Evolutionary conservation across 2,113 vertebrate genomes (phyloP).

Genomic region (Eudyptes chrysolophus): DNA sequence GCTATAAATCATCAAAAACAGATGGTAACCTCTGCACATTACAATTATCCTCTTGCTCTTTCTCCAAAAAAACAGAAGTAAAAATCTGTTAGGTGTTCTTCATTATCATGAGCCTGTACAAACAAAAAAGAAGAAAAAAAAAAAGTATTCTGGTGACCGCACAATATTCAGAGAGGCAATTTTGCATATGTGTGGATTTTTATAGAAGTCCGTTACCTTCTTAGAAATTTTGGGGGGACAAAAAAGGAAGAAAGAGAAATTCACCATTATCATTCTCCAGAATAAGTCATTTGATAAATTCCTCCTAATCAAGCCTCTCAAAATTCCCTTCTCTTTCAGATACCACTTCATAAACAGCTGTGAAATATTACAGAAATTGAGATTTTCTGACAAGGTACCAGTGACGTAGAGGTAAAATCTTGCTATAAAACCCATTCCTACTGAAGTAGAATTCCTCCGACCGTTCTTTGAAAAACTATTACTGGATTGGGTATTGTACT

Average conservation of each 20-base stretch:
- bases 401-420: not conserved
- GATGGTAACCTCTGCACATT: rapidly evolving
- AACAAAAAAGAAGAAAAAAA: not conserved
- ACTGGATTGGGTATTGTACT: not conserved
- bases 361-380: not conserved
- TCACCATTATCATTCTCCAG: not conserved
- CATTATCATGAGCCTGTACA: not conserved
- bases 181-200: not conserved
- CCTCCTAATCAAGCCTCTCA: not conserved
- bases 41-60: not conserved
- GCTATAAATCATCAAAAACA: not conserved
- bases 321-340: not conserved
- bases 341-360: not conserved
- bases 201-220: not conserved
- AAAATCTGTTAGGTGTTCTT: not conserved
- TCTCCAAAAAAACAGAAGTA: not conserved
- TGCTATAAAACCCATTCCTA: not conserved
- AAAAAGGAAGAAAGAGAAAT: not conserved
- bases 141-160: not conserved
- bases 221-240: not conserved
- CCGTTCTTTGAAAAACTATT: not conserved
- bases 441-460: not conserved
- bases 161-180: not conserved
- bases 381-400: not conserved
- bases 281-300: not conserved